Evolutionary conservation across 2,888 invertebrate genomes (phyloP).

Genomic region (Herminia tarsipennalis): DNA sequence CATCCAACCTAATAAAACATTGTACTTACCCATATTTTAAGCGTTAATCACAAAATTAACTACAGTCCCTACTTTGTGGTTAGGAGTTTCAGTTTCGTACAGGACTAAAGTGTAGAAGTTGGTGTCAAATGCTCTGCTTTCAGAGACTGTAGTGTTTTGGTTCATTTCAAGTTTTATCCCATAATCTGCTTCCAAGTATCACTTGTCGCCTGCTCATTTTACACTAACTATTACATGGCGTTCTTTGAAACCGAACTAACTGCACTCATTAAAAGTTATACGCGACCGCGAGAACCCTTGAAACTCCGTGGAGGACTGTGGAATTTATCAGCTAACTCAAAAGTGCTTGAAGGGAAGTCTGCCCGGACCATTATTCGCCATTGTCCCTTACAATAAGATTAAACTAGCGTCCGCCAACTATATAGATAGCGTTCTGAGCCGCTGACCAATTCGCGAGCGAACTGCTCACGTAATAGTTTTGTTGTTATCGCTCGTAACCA

Average conservation of each 20-base stretch:
- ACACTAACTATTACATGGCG: conserved; percentile 55
- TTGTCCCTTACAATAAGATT: conserved; percentile 80
- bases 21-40: too few relatives aligned
- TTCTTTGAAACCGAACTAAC: conserved; percentile 70
- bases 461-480: conserved; percentile 79
- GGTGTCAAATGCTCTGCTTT: conserved; percentile 18
- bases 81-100: too few relatives aligned
- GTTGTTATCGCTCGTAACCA: conserved; percentile 81
- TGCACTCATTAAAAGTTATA: conserved; percentile 79
- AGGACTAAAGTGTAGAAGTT: too few relatives aligned
- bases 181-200: conserved; percentile 40
- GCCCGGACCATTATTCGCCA: conserved; percentile 71
- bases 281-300: conserved; percentile 66
- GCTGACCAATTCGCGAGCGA: conserved; percentile 72
- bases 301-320: conserved; percentile 62
- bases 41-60: too few relatives aligned
- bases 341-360: conserved; percentile 71
- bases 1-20: too few relatives aligned
- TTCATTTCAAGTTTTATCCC: conserved; percentile 23
- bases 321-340: conserved; percentile 76
- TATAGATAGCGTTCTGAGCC: conserved; percentile 64
- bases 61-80: too few relatives aligned
- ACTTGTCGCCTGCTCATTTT: conserved; percentile 54
- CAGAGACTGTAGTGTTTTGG: conserved; percentile 1
- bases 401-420: conserved; percentile 66